Base-by-base conservation (phyloP, 2,888 invertebrate genomes). In the Dynastes hyllus region DNA sequence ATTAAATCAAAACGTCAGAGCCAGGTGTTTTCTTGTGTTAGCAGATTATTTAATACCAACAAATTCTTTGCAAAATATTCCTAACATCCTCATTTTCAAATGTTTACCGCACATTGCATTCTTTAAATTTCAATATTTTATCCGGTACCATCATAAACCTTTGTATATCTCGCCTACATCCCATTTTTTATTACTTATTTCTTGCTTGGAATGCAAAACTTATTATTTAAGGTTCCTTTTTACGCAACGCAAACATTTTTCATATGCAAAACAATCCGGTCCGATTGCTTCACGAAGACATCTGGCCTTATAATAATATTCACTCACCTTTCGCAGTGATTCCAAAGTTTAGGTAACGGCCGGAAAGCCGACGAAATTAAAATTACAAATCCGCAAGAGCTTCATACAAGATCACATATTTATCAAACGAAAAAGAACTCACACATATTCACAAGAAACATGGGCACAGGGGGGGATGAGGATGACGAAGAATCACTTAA, bases 291-390 rank as follows among this genome's bases (percentile, higher is more conserved):
- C 58, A 58, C 37, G 6, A 70, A 70, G 50, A 53, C 71, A 71
- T 58, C 71, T 71, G 71, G 71, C 32, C 27, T 61, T 22, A 16
- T 37, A 29, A 61, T 29, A 11, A 40, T 37, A 29, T 16, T 37
- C n/a, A 71, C 71, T 71, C 22, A 71, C 71, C 71, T 71, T 71
- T 58, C 71, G 58, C 29, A 32, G 71, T 9, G n/a, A 40, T 55
- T 58, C 58, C 37, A 22, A 6, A 4, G 66, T 76, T 66, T 22
- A 51, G 65, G 66, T 29, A 53, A 66, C n/a, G 27, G 5, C 16
- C n/a, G 53, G 53, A 53, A 53, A 8, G 50, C 11, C n/a, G 8
- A 63, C 11, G 53, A 8, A 76, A 27, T 2, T 0, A 61, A 27
- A 29, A 53, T 40, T 27, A 70, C 6, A 2, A 29, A 27, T 73